Evolutionary conservation across 2,113 vertebrate species (phyloP).

Genomic region (Hystrix cristata): DNA sequence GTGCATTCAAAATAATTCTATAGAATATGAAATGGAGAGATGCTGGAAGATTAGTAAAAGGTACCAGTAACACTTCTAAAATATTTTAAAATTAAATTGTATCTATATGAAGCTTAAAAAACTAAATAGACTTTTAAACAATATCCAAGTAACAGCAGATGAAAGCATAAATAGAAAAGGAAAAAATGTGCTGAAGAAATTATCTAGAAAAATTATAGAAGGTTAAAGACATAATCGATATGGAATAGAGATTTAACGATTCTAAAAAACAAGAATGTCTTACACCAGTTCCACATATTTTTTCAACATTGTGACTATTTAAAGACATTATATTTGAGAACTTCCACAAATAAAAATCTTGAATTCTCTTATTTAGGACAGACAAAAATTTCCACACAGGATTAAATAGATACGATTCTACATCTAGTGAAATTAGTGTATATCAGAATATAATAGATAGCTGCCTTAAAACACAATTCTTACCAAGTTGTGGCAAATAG

Average conservation of each 20-base stretch:
- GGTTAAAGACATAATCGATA: neutral
- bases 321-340: neutral
- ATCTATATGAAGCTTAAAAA: neutral
- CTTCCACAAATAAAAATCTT: neutral
- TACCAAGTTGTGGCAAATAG: neutral
- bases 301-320: constrained; percentile 29
- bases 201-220: constrained; percentile 24
- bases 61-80: neutral
- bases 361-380: neutral
- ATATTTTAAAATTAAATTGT: neutral
- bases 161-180: neutral
- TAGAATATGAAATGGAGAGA: neutral
- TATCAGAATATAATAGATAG: neutral
- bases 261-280: neutral
- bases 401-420: neutral
- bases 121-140: neutral
- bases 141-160: neutral
- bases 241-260: neutral
- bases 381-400: neutral
- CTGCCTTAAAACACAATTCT: neutral
- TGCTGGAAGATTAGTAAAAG: neutral
- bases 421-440: neutral
- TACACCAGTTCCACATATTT: neutral
- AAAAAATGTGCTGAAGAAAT: neutral
- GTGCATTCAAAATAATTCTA: neutral